phyloP scores from a whole-genome alignment of 2,888 invertebrate species.

The Endomychus coccineus region DNA sequence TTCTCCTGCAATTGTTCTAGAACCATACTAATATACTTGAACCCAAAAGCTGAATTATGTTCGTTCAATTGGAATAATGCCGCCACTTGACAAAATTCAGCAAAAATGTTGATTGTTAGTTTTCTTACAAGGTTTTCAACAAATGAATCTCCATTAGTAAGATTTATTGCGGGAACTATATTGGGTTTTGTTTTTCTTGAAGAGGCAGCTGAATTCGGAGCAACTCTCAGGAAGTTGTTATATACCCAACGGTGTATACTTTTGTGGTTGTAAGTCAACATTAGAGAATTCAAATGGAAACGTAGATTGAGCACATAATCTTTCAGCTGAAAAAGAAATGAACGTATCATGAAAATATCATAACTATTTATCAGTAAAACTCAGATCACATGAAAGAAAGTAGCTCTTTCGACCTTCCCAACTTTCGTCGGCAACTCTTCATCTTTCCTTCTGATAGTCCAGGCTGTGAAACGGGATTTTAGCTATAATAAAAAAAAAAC shows the following conservation, averaged over 20 bases:
- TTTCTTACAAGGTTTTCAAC: conserved; percentile 48
- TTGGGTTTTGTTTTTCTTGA: too few relatives aligned
- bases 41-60: conserved; percentile 50
- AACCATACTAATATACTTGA: conserved; percentile 52
- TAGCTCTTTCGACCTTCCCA: too few relatives aligned
- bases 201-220: too few relatives aligned
- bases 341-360: conserved; percentile 12
- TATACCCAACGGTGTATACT: conserved; percentile 53
- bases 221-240: conserved; percentile 48
- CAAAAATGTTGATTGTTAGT: conserved; percentile 59
- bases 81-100: conserved; percentile 59
- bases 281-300: conserved; percentile 61
- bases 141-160: conserved; percentile 15
- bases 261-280: conserved; percentile 59
- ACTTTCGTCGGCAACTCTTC: too few relatives aligned
- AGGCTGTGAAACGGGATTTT: too few relatives aligned
- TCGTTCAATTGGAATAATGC: conserved; percentile 46
- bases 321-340: conserved; percentile 48
- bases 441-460: too few relatives aligned
- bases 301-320: conserved; percentile 59
- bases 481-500: too few relatives aligned
- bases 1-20: conserved; percentile 50
- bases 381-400: too few relatives aligned
- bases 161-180: conserved; percentile 12
- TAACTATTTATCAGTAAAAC: too few relatives aligned